These are phyloP conservation scores for Rhogogaster chlorosoma DNA, from an alignment of 2,888 invertebrate genomes.

Conservation along the genomic window DNA sequence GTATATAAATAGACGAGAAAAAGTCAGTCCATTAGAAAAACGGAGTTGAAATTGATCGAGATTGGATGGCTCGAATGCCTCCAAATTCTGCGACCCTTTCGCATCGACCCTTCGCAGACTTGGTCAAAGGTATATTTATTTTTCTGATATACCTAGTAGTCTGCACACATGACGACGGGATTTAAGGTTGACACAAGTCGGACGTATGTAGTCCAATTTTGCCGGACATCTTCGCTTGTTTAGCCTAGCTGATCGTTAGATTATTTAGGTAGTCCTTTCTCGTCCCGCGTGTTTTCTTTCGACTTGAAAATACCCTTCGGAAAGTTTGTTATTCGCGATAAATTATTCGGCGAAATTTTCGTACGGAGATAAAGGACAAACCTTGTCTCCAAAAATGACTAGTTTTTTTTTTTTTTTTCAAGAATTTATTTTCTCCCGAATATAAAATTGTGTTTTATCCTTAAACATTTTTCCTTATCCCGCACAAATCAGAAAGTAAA, in stretches of 20 bases:
- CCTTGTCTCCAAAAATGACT: background rate
- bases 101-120: conserved; percentile 6
- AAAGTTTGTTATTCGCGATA: background rate
- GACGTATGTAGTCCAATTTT: background rate
- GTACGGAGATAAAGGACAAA: background rate
- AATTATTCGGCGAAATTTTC: background rate
- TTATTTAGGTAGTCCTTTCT: background rate
- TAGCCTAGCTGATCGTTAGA: background rate
- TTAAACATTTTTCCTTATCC: background rate
- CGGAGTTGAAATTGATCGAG: conserved; percentile 31
- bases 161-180: background rate
- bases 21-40: conserved; percentile 24
- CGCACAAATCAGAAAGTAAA: background rate
- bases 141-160: background rate
- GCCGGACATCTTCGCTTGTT: background rate
- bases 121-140: conserved; percentile 2
- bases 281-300: background rate
- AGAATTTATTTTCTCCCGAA: background rate
- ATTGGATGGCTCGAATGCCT: conserved; percentile 30
- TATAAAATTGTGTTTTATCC: background rate
- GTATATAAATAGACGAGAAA: background rate
- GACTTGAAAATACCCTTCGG: background rate
- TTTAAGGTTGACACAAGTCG: background rate
- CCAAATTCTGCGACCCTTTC: background rate
- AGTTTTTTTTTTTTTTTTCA: no score